These are phyloP conservation scores for Drosophila setosimentum DNA, from an alignment of 2,888 invertebrate species.

Conservation along the genomic window DNA sequence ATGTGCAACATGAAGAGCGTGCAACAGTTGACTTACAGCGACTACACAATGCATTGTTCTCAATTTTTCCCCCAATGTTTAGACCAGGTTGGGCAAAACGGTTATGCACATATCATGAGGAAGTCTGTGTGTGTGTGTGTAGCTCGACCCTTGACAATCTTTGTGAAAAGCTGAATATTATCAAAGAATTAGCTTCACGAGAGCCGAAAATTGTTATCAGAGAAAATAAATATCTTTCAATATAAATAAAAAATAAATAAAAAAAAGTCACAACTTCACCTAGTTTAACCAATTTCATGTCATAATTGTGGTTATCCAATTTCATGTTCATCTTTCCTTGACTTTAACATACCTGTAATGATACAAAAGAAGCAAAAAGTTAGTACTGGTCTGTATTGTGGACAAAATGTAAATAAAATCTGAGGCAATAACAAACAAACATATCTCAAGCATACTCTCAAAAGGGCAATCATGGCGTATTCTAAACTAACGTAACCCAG, in stretches of 20 bases:
- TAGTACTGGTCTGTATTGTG: not conserved
- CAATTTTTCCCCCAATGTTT: not conserved
- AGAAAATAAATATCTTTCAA: not conserved
- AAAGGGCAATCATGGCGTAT: not conserved
- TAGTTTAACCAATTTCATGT: not conserved
- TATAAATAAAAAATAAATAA: not conserved
- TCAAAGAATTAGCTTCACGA: not conserved
- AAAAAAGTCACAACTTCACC: not conserved
- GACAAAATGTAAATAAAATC: not conserved
- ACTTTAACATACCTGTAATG: not conserved
- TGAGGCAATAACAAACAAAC: not conserved
- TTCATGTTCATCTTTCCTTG: not conserved
- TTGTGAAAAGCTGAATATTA: not conserved
- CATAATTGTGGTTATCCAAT: not conserved
- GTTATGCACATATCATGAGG: not conserved
- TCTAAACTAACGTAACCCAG: not conserved
- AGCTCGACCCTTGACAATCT: not conserved
- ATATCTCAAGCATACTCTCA: not conserved
- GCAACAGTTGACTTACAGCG: slow-evolving; percentile 45
- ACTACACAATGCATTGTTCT: not conserved
- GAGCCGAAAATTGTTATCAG: not conserved
- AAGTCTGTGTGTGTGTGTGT: not conserved
- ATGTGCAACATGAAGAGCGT: slow-evolving; percentile 38
- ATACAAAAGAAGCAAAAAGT: not conserved
- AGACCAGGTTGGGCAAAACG: too few species aligned